Evolutionary conservation across 2,888 invertebrate species (phyloP).

Genomic region (Ligdia adustata): DNA sequence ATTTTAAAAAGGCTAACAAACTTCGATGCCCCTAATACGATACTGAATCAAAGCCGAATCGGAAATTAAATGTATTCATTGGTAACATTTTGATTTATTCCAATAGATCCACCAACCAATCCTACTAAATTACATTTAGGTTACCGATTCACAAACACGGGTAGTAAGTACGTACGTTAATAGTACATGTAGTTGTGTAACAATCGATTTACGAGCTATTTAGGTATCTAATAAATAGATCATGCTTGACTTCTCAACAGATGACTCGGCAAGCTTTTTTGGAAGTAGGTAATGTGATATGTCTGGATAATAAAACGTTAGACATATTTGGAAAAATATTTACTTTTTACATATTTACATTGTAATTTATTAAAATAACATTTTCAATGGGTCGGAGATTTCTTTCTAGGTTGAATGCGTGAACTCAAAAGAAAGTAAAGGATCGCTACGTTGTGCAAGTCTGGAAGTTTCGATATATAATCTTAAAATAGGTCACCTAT

Average conservation of each 20-base stretch:
- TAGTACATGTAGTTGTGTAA: background rate
- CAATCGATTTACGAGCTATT: no score
- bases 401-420: slow-evolving; percentile 10
- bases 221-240: no score
- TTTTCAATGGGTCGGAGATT: slow-evolving; percentile 9
- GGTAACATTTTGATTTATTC: slow-evolving; percentile 62
- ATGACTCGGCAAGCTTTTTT: background rate
- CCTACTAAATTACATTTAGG: slow-evolving; percentile 31
- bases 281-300: background rate
- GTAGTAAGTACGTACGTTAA: background rate
- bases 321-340: slow-evolving; percentile 69
- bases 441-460: slow-evolving; percentile 17
- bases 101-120: slow-evolving; percentile 42
- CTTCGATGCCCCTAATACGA: slow-evolving; percentile 43
- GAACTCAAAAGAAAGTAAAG: slow-evolving; percentile 4
- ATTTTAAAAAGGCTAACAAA: slow-evolving; percentile 47
- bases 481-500: slow-evolving; percentile 18
- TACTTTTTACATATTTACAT: slow-evolving; percentile 77
- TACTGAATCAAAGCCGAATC: slow-evolving; percentile 54
- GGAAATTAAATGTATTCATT: slow-evolving; percentile 68
- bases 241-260: background rate
- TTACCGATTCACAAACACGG: background rate
- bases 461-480: slow-evolving; percentile 16
- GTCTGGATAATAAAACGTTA: slow-evolving; percentile 30
- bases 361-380: slow-evolving; percentile 19